Percentiles rank a stretch among this genome's conserved stretches.
These are phyloP conservation scores for Junco hyemalis DNA, from an alignment of 2,113 vertebrate species.

Conservation along the genomic window DNA sequence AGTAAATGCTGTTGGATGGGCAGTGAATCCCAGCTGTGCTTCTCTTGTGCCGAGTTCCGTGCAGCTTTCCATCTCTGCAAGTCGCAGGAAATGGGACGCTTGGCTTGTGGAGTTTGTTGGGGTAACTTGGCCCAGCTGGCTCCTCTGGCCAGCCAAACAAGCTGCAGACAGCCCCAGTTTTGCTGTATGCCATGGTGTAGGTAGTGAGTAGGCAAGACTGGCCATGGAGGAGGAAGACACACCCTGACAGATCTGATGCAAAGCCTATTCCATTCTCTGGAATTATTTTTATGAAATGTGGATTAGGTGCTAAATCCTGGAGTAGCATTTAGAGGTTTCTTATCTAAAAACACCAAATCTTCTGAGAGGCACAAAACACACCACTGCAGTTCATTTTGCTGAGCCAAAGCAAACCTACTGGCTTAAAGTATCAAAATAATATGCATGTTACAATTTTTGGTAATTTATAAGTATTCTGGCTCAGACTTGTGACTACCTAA, in stretches of 20 bases:
- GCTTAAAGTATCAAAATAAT: conserved; percentile 8
- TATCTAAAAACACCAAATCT: background rate
- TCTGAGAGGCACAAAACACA: background rate
- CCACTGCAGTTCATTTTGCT: background rate
- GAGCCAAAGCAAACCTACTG: background rate
- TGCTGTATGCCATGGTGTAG: background rate
- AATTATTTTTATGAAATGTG: conserved; percentile 34
- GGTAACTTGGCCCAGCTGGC: background rate
- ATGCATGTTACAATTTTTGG: background rate
- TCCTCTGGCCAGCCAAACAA: background rate
- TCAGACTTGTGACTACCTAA: background rate
- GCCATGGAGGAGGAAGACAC: background rate
- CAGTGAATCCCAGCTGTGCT: background rate
- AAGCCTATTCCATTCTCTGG: background rate
- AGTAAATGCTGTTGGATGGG: background rate
- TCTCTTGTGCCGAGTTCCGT: background rate
- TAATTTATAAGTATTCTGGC: background rate
- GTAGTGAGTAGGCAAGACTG: background rate
- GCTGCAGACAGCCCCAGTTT: background rate
- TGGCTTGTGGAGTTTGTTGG: background rate
- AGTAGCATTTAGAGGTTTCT: conserved; percentile 22
- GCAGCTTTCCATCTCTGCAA: background rate
- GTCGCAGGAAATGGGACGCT: background rate
- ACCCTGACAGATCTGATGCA: conserved; percentile 4
- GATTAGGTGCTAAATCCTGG: conserved; percentile 8